These are phyloP conservation scores for Drosophila borealis DNA, from an alignment of 2,888 invertebrate genomes.

Conservation along the genomic window DNA sequence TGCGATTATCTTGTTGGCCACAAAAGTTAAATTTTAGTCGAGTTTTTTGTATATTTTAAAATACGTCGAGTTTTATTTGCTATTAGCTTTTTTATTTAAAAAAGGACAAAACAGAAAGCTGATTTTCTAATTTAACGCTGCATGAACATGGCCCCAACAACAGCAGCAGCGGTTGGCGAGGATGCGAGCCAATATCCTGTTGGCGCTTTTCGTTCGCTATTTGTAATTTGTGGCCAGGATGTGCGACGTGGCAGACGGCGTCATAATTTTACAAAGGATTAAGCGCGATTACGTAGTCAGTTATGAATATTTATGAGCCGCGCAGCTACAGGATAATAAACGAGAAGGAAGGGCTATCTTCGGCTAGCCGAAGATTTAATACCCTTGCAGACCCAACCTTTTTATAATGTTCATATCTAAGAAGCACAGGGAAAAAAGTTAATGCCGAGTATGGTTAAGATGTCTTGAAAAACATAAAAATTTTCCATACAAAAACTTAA, in stretches of 20 bases:
- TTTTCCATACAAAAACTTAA: no score
- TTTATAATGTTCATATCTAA: no score
- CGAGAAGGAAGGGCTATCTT: no score
- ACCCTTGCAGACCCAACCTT: no score
- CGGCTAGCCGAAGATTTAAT: no score
- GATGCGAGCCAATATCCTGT: slow-evolving; percentile 65
- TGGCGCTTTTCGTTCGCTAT: slow-evolving; percentile 23
- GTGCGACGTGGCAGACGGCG: slow-evolving; percentile 46
- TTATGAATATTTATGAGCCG: slow-evolving; percentile 76
- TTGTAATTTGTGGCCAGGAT: slow-evolving; percentile 66
- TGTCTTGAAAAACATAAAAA: no score
- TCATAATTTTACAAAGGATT: slow-evolving; percentile 80
- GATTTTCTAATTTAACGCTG: slow-evolving; percentile 74
- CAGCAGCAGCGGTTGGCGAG: slow-evolving; percentile 13
- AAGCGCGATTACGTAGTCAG: slow-evolving; percentile 75
- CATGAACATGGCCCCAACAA: slow-evolving; percentile 47
- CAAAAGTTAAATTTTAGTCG: slow-evolving; percentile 12
- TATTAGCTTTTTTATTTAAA: slow-evolving; percentile 68
- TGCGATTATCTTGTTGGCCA: slow-evolving; percentile 20
- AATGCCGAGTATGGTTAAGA: no score
- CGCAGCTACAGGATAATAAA: slow-evolving; percentile 51
- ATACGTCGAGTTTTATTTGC: slow-evolving; percentile 46
- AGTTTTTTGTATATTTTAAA: slow-evolving; percentile 49
- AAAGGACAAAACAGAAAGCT: slow-evolving; percentile 38
- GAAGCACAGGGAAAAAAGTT: no score